Conservation (phyloP, 2,888 invertebrate genomes). For the Coenonympha glycerion region DNA sequence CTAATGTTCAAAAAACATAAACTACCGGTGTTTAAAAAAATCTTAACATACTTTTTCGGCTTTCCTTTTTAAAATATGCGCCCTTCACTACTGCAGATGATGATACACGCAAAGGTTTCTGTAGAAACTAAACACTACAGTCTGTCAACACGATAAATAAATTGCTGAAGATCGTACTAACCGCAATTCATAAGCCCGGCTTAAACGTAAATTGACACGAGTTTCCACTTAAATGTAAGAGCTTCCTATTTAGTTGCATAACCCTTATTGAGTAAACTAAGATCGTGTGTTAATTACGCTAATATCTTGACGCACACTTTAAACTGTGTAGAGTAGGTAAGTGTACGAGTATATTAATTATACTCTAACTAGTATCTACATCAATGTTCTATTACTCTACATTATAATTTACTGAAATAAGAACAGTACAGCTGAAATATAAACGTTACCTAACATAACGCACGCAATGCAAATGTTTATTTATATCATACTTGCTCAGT, state of each 20-base stretch:
- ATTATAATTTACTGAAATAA: too few relatives aligned
- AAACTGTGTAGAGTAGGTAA: neutral
- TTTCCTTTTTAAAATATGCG: too few relatives aligned
- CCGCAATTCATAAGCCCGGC: constrained; percentile 7
- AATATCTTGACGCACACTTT: constrained; percentile 8
- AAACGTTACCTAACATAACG: too few relatives aligned
- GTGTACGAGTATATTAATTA: neutral
- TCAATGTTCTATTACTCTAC: too few relatives aligned
- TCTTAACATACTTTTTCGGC: too few relatives aligned
- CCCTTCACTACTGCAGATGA: too few relatives aligned
- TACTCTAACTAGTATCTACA: too few relatives aligned
- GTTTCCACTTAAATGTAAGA: constrained; percentile 10
- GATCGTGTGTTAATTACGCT: constrained; percentile 8
- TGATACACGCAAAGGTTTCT: neutral
- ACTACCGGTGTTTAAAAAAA: too few relatives aligned
- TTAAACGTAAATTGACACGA: constrained; percentile 14
- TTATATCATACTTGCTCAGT: too few relatives aligned
- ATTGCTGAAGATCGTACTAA: constrained; percentile 3
- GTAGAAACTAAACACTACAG: neutral
- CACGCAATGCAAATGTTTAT: too few relatives aligned
- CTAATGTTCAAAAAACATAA: too few relatives aligned
- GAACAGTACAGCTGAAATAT: too few relatives aligned
- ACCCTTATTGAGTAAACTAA: constrained; percentile 12
- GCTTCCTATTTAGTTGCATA: constrained; percentile 9
- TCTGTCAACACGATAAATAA: constrained; percentile 1